Percentiles rank a stretch among this genome's conserved stretches.
phyloP scores from a whole-genome alignment of 2,797 vertebrate species.

The Limosa lapponica region DNA sequence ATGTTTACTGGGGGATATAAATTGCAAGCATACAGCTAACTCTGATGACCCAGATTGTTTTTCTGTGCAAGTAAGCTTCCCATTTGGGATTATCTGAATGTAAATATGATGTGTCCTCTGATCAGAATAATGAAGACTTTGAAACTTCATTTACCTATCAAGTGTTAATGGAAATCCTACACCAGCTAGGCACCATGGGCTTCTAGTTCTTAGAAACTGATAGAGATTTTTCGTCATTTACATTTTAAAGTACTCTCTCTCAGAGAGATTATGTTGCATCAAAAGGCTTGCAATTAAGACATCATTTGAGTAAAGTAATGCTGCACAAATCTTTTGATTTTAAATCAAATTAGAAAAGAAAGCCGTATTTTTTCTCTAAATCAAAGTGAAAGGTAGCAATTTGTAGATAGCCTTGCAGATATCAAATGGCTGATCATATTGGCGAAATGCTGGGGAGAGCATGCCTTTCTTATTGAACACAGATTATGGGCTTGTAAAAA shows the following conservation, averaged over 20 bases:
- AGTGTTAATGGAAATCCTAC: not conserved
- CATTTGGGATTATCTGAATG: not conserved
- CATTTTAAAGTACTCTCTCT: constrained; percentile 31
- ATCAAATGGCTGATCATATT: not conserved
- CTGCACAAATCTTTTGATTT: not conserved
- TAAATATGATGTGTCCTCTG: not conserved
- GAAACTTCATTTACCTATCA: constrained; percentile 35
- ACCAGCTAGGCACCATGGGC: not conserved
- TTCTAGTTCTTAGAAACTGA: not conserved
- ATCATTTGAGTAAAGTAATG: not conserved
- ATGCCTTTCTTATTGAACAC: not conserved
- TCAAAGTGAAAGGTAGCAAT: not conserved
- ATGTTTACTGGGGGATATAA: not conserved
- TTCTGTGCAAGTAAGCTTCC: not conserved
- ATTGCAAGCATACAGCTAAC: not conserved
- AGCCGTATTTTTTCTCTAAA: not conserved
- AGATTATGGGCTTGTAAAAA: not conserved
- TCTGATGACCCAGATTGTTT: not conserved
- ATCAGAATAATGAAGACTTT: constrained; percentile 33
- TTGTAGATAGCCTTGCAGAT: not conserved
- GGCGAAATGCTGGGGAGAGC: not conserved
- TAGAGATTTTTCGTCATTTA: constrained; percentile 5
- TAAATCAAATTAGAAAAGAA: not conserved
- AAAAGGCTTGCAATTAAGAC: constrained; percentile 31
- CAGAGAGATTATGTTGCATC: not conserved